Percentiles rank a stretch among this genome's conserved stretches.
These are phyloP conservation scores for Calvadosia cruxmelitensis DNA, from an alignment of 30 jellyfish, hydroid and myxozoan species.

Conservation along the genomic window DNA sequence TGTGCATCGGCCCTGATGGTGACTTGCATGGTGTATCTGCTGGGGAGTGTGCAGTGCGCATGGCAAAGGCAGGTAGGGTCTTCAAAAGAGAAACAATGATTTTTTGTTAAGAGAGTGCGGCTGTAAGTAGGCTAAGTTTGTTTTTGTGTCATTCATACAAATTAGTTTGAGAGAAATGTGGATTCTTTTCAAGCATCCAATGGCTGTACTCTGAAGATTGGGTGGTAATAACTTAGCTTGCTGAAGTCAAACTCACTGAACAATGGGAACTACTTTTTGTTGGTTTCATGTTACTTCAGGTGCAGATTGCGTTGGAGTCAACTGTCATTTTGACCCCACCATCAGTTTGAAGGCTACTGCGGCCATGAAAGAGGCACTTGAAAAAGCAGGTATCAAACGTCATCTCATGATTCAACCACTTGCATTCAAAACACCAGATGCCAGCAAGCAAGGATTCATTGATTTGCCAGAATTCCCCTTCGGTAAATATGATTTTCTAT, in stretches of 20 bases:
- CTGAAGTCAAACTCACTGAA: too few species aligned
- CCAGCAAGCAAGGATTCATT: slow-evolving; percentile 69
- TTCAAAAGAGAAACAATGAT: too few species aligned
- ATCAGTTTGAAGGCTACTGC: slow-evolving; percentile 41
- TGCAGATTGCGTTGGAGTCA: slow-evolving; percentile 84
- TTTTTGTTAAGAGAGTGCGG: too few species aligned
- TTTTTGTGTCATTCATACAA: too few species aligned
- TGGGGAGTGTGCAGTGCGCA: slow-evolving; percentile 83
- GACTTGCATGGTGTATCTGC: slow-evolving; percentile 87
- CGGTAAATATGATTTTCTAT: too few species aligned
- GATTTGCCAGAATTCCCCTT: slow-evolving; percentile 92
- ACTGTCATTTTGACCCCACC: slow-evolving; percentile 91
- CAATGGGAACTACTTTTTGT: too few species aligned
- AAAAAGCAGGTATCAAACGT: slow-evolving; percentile 68
- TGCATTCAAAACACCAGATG: slow-evolving; percentile 85
- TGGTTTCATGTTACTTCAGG: slow-evolving; percentile 9
- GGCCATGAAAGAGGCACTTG: slow-evolving; percentile 62
- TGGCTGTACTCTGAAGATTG: too few species aligned
- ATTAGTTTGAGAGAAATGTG: too few species aligned
- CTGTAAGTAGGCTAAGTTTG: too few species aligned
- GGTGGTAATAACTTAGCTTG: too few species aligned
- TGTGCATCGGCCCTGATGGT: slow-evolving; percentile 98
- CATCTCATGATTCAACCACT: slow-evolving; percentile 86
- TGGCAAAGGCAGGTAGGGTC: slow-evolving; percentile 95
- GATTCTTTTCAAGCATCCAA: too few species aligned